Evolutionary conservation across 2,797 vertebrate species (phyloP).

Genomic region (Cuculus canorus): DNA sequence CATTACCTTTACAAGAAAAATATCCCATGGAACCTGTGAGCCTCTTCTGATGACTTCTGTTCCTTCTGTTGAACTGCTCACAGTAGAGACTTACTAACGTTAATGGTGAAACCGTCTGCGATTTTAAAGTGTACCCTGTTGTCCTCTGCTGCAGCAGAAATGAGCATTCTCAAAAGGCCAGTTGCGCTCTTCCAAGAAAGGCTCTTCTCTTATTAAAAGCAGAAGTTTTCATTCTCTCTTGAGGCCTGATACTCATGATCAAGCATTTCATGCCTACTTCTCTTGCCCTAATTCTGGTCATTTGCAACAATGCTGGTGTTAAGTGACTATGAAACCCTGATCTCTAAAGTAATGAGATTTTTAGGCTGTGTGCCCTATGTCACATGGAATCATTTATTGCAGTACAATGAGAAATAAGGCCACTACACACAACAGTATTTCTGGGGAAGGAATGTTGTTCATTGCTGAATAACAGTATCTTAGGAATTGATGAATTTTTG

Average conservation of each 20-base stretch:
- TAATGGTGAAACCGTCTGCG: background rate
- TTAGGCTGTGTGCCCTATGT: background rate
- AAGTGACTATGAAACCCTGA: conserved; percentile 39
- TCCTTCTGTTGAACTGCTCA: background rate
- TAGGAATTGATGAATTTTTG: background rate
- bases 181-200: background rate
- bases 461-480: conserved; percentile 9
- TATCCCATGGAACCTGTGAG: background rate
- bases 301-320: conserved; percentile 59
- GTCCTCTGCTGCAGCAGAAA: background rate
- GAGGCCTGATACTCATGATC: conserved; percentile 45
- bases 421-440: background rate
- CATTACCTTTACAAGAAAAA: background rate
- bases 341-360: conserved; percentile 34
- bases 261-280: conserved; percentile 50
- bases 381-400: conserved; percentile 52
- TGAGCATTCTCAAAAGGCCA: background rate
- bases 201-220: conserved; percentile 13
- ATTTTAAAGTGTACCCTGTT: background rate
- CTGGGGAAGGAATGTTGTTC: background rate
- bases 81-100: background rate
- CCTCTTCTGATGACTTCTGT: background rate
- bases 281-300: conserved; percentile 45
- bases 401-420: conserved; percentile 44
- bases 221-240: background rate